These are phyloP conservation scores for Lynx canadensis DNA, from an alignment of 2,113 vertebrate genomes.

Conservation along the genomic window DNA sequence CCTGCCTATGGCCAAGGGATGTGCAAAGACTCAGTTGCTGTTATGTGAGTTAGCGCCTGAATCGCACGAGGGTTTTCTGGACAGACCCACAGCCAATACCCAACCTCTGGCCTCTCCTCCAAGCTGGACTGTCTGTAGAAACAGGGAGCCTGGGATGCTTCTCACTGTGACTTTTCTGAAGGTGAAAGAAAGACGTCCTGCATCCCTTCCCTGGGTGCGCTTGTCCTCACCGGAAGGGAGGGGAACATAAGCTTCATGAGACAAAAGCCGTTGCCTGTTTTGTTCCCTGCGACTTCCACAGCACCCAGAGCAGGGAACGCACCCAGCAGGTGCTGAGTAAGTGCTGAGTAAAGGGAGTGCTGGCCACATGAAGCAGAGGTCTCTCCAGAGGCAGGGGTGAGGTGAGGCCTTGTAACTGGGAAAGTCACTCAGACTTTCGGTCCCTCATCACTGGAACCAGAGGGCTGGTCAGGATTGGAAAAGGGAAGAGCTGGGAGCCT, in stretches of 20 bases:
- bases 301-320: fast-evolving
- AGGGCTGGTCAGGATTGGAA: not conserved
- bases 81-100: not conserved
- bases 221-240: no score
- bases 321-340: not conserved
- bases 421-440: not conserved
- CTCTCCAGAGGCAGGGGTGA: not conserved
- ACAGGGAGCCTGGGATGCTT: not conserved
- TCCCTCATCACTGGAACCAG: not conserved
- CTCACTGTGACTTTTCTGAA: not conserved
- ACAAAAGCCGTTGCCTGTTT: fast-evolving
- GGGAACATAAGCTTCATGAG: fast-evolving
- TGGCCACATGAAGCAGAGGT: fast-evolving
- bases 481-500: fast-evolving
- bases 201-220: fast-evolving
- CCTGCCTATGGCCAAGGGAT: not conserved
- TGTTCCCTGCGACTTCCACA: not conserved
- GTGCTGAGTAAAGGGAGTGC: not conserved
- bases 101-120: not conserved
- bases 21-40: fast-evolving
- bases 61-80: not conserved
- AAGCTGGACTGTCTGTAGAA: fast-evolving
- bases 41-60: not conserved
- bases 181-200: not conserved
- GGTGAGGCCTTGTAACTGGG: fast-evolving